Evolutionary conservation across 2,888 invertebrate species (phyloP), one percentile per base, ranked within the genome.

Genomic region (Portevinia maculata): DNA sequence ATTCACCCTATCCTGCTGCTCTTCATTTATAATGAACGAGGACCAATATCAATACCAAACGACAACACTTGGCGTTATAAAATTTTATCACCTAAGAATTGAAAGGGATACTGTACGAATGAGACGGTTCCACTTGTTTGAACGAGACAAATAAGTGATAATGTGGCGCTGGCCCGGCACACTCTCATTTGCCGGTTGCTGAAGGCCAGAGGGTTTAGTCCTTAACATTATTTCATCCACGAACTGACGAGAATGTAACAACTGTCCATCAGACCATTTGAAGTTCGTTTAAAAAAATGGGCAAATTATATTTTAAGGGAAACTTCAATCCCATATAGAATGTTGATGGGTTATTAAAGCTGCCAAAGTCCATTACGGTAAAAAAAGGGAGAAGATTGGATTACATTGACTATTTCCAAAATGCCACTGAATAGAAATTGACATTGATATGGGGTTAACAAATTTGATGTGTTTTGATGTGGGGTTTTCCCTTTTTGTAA

Each of bases 11-110:
- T 9, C n/a, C 5, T 15, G n/a, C 1, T n/a, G n/a, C 9, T 34
- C 21, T 44, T 64, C 60, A 65, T 83, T 71, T 65, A 83, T 71
- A 76, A 83, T 67, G 65, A 83, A 83, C 13, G 59, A 48, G 57
- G 53, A 32, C 46, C 78, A 78, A 73, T 83, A 78, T 78, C 83
- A 73, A 83, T 78, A 67, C 67, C 55, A 57, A 64, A 67, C 74
- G 67, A 79, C 79, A 79, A 69, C 67, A 41, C 78, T 65, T 55
- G 60, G 55, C 37, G 78, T 83, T 52, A 50, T 83, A 78, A 83
- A 83, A 78, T 83, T 83, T 83, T 67, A 83, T 78, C 71, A 83
- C 83, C 83, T 83, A 62, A 75, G 67, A 5, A 59, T 50, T 24
- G 64, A 60, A 60, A 79, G 53, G 53, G 67, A 52, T 52, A 55